Conservation (phyloP, 2,888 invertebrate genomes). For the Eudemis profundana region DNA sequence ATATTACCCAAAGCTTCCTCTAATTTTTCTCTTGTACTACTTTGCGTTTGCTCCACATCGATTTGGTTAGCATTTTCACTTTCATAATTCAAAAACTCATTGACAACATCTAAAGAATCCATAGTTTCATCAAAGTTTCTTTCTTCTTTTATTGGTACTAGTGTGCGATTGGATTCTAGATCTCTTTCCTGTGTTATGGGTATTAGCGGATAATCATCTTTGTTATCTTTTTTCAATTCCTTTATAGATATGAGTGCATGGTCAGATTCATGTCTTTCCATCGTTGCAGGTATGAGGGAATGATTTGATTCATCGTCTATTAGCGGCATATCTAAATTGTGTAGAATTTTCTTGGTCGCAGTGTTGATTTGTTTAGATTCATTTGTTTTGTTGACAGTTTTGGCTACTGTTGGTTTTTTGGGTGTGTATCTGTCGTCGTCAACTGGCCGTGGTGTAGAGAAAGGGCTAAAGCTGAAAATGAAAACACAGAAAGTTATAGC, state of each 20-base stretch:
- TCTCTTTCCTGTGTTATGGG: no score
- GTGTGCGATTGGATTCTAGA: background rate
- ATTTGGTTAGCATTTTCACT: conserved; percentile 24
- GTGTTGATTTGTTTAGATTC: conserved; percentile 8
- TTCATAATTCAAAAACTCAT: conserved; percentile 26
- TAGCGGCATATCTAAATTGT: conserved; percentile 30
- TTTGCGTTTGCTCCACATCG: conserved; percentile 51
- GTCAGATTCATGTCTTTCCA: background rate
- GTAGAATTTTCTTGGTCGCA: background rate
- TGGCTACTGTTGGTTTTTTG: conserved; percentile 50
- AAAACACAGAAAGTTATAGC: conserved; percentile 1
- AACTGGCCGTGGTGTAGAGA: conserved; percentile 64
- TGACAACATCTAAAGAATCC: conserved; percentile 22
- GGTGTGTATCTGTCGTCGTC: conserved; percentile 63
- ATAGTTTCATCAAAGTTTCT: conserved; percentile 19
- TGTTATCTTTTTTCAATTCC: background rate
- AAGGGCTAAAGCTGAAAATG: conserved; percentile 68
- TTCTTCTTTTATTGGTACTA: conserved; percentile 16
- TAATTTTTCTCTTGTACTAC: conserved; percentile 43
- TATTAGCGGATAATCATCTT: background rate
- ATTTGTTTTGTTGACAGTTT: conserved; percentile 20
- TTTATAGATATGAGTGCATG: background rate
- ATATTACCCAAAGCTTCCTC: background rate
- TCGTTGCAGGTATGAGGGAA: background rate
- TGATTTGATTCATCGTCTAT: conserved; percentile 11